Percentiles rank a stretch among this genome's conserved stretches.
Evolutionary conservation across 2,113 vertebrate genomes (phyloP).

Genomic region (Dromas ardeola): DNA sequence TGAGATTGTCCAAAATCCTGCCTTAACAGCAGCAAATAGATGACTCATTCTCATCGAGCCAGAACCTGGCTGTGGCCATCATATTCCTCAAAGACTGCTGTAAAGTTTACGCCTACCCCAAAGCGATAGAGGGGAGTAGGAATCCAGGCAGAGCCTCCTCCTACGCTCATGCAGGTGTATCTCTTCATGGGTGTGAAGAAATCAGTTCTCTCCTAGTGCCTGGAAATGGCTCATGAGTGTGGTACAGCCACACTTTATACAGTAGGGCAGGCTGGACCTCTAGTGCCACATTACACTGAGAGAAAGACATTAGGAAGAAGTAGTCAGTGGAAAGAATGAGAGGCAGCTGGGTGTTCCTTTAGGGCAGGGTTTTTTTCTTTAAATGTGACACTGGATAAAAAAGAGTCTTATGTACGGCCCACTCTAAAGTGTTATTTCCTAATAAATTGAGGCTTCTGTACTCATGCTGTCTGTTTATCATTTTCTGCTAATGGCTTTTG

Average conservation of each 20-base stretch:
- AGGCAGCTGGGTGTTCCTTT: background rate
- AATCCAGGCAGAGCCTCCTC: background rate
- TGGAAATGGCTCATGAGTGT: background rate
- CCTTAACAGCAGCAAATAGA: background rate
- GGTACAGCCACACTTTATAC: background rate
- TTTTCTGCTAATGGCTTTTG: background rate
- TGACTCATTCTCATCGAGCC: background rate
- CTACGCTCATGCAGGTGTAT: background rate
- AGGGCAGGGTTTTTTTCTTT: background rate
- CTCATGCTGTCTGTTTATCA: background rate
- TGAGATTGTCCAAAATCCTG: background rate
- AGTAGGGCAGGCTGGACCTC: background rate
- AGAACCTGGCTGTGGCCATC: background rate
- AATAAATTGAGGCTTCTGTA: background rate
- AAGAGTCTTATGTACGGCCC: background rate
- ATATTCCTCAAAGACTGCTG: background rate
- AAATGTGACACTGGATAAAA: background rate
- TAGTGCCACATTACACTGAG: too few species aligned
- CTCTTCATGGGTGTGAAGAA: background rate
- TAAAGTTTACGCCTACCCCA: background rate
- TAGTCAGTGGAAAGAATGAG: background rate
- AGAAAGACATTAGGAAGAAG: background rate
- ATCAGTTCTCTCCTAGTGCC: background rate
- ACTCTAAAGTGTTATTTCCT: background rate
- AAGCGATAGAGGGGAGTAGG: fast-evolving